These are phyloP conservation scores for Rhyacophila evoluta DNA, from an alignment of 2,888 invertebrate genomes.

Conservation along the genomic window DNA sequence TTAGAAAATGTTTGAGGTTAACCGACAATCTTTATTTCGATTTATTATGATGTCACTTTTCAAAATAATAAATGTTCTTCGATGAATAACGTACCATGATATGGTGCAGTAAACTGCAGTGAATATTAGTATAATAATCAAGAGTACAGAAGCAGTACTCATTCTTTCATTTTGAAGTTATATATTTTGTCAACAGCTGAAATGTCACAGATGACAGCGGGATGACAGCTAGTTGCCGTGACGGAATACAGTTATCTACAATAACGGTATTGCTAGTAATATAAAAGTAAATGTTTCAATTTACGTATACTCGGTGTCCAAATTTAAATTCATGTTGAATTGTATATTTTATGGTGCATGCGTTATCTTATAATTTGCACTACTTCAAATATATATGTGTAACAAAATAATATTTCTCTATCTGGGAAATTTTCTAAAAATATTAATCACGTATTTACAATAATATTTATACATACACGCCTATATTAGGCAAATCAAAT, in stretches of 20 bases:
- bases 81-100: constrained; percentile 57
- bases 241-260: background rate
- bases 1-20: constrained; percentile 7
- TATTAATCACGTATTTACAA: too few relatives aligned
- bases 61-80: background rate
- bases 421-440: too few relatives aligned
- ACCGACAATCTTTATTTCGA: background rate
- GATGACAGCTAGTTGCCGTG: constrained; percentile 2
- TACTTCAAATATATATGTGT: too few relatives aligned
- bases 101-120: constrained; percentile 41
- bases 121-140: constrained; percentile 33
- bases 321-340: too few relatives aligned
- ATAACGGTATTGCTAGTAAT: background rate
- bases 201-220: background rate
- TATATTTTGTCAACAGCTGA: constrained; percentile 41
- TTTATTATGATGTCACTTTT: constrained; percentile 16
- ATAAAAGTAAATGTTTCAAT: background rate
- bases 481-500: too few relatives aligned
- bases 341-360: too few relatives aligned
- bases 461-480: too few relatives aligned
- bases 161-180: constrained; percentile 34
- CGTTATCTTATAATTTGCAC: too few relatives aligned
- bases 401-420: too few relatives aligned
- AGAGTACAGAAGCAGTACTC: constrained; percentile 20
- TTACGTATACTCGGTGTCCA: too few relatives aligned